Percentiles rank a stretch among this genome's conserved stretches.
These are phyloP conservation scores for Ichneumoninae sp. DNA, from an alignment of 2,888 invertebrate species.

Conservation along the genomic window DNA sequence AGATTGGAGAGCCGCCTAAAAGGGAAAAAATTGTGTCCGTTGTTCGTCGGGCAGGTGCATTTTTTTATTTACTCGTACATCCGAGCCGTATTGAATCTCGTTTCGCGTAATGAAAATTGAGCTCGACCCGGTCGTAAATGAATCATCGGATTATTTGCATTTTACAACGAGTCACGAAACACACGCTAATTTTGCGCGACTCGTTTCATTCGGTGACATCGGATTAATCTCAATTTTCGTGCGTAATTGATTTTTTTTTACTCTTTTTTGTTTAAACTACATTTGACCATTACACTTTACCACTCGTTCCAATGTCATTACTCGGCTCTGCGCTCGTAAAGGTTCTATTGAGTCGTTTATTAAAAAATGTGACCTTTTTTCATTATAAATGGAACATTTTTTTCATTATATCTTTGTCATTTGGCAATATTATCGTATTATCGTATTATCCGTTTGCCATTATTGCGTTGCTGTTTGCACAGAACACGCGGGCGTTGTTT, in stretches of 20 bases:
- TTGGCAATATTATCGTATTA: too few species aligned
- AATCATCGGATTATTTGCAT: slow-evolving; percentile 11
- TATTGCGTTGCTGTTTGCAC: too few species aligned
- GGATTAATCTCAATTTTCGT: neutral
- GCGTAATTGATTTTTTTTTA: neutral
- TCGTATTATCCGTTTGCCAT: too few species aligned
- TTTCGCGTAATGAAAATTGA: neutral
- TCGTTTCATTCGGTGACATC: neutral
- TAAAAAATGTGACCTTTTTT: too few species aligned
- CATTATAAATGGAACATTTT: too few species aligned
- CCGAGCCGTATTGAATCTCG: neutral
- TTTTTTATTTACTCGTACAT: neutral
- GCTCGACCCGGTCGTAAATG: neutral
- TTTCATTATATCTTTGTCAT: too few species aligned
- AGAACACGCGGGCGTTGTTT: neutral
- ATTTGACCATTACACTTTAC: too few species aligned
- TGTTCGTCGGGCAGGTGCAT: neutral
- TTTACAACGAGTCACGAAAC: neutral
- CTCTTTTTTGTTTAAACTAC: neutral
- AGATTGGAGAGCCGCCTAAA: neutral
- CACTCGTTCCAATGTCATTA: too few species aligned
- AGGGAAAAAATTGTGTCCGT: neutral
- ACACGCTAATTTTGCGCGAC: neutral
- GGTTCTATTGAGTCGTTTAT: too few species aligned
- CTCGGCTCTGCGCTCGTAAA: too few species aligned